Conservation (phyloP, 1,140 invertebrate genomes). For the Trachelipus rathkii region DNA sequence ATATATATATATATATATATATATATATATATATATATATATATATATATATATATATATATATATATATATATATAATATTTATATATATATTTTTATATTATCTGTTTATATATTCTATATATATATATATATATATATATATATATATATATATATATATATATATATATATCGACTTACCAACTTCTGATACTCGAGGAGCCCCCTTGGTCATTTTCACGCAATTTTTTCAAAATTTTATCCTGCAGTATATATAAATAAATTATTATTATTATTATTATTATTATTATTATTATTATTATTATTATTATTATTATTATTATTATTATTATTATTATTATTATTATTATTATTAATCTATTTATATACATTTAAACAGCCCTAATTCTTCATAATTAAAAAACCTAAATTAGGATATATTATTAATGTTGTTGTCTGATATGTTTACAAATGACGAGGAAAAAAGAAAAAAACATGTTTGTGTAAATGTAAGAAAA, state of each 20-base stretch:
- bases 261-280: too few relatives aligned
- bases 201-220: neutral
- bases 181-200: too few relatives aligned
- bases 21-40: neutral
- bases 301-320: too few relatives aligned
- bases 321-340: too few relatives aligned
- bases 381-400: neutral
- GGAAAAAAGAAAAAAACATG: conserved; percentile 57
- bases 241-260: neutral
- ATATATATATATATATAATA: conserved; percentile 15
- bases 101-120: neutral
- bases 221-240: neutral
- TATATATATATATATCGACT: too few relatives aligned
- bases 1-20: too few relatives aligned
- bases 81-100: neutral
- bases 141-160: too few relatives aligned
- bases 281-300: too few relatives aligned
- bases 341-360: too few relatives aligned
- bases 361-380: too few relatives aligned
- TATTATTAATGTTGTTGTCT: neutral
- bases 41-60: neutral
- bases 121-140: too few relatives aligned
- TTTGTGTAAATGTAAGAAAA: too few relatives aligned
- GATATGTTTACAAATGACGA: neutral
- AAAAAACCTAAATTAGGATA: neutral